Conservation (phyloP, 1,140 invertebrate species). For the Pantala flavescens region DNA sequence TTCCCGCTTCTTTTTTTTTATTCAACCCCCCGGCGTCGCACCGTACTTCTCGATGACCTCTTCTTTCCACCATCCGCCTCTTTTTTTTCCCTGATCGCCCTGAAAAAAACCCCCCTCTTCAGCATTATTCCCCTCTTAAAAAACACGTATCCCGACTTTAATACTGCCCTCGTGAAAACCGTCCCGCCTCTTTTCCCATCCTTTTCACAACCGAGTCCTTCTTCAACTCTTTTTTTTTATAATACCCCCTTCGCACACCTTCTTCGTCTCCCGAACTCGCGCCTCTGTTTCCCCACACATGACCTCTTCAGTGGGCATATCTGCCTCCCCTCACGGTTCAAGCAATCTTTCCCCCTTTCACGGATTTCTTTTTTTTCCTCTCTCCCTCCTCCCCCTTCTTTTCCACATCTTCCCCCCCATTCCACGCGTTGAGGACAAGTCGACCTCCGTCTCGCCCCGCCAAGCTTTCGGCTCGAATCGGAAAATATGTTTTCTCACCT, state of each 20-base stretch:
- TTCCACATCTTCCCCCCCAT: neutral
- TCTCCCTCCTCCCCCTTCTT: neutral
- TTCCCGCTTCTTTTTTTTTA: neutral
- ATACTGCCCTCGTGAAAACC: neutral
- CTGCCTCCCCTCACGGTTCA: neutral
- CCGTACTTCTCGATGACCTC: neutral
- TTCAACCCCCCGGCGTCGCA: neutral
- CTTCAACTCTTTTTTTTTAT: neutral
- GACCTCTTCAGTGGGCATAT: conserved; percentile 4
- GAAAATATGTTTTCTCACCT: conserved; percentile 6
- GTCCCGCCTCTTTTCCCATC: neutral
- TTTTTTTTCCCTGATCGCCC: neutral
- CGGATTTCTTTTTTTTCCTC: neutral
- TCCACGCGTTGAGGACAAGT: neutral
- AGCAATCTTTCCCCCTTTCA: neutral
- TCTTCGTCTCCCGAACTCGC: neutral
- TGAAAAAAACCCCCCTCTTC: neutral
- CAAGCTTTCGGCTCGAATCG: neutral
- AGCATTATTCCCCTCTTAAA: neutral
- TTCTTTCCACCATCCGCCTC: neutral
- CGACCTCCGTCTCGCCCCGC: neutral
- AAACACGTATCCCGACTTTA: too few relatives aligned
- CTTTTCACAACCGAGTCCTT: neutral
- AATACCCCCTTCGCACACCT: neutral
- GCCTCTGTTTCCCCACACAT: conserved; percentile 3